Percentiles rank a stretch among this genome's conserved stretches.
These are phyloP conservation scores for Edolisoma coerulescens DNA, from an alignment of 2,113 vertebrate species.

Conservation along the genomic window DNA sequence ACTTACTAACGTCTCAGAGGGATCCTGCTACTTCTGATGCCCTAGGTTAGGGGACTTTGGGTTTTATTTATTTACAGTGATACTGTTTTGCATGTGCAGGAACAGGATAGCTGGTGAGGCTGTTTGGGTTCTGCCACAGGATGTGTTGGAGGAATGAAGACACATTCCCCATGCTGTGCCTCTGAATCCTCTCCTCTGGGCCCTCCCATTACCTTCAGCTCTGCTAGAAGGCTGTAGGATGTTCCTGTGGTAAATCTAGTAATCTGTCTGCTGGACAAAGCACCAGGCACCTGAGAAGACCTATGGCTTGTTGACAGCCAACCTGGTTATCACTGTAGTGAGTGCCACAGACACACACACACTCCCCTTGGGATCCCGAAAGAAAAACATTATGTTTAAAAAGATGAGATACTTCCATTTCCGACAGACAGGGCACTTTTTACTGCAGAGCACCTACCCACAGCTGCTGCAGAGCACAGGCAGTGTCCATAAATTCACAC, in stretches of 20 bases:
- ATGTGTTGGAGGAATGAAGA: not conserved
- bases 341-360: not conserved
- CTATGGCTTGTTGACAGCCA: not conserved
- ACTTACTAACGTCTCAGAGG: not conserved
- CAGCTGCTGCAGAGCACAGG: not conserved
- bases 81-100: not conserved
- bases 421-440: not conserved
- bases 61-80: not conserved
- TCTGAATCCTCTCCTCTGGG: not conserved
- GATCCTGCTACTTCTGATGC: not conserved
- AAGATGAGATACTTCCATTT: not conserved
- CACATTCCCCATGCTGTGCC: not conserved
- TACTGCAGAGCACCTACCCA: not conserved
- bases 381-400: not conserved
- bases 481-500: not conserved
- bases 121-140: not conserved
- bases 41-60: not conserved
- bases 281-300: not conserved
- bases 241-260: not conserved
- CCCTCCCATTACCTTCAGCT: not conserved
- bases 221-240: not conserved
- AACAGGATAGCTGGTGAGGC: not conserved
- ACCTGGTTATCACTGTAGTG: not conserved
- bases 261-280: not conserved
- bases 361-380: not conserved